Evolutionary conservation across 2,888 invertebrate genomes (phyloP).

Genomic region (Melangyna quadrimaculata): DNA sequence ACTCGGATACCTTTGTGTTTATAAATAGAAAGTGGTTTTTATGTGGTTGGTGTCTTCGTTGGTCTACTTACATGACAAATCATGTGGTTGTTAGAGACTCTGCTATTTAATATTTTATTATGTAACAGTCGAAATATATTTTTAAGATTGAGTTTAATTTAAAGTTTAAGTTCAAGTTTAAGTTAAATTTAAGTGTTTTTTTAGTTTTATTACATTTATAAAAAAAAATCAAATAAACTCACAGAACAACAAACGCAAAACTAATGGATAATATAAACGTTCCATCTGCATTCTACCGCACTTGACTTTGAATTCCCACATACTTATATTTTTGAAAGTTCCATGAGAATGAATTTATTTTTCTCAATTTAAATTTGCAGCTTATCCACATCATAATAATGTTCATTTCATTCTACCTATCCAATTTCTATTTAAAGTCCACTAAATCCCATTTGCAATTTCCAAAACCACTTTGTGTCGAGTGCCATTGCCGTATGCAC

Average conservation of each 20-base stretch:
- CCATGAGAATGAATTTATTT: conserved; percentile 4
- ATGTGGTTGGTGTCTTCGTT: too few relatives aligned
- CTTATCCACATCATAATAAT: conserved; percentile 22
- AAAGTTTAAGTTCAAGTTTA: too few relatives aligned
- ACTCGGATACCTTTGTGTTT: too few relatives aligned
- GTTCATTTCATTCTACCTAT: conserved; percentile 23
- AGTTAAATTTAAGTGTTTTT: too few relatives aligned
- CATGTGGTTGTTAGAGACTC: too few relatives aligned
- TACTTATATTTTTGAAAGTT: background rate
- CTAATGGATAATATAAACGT: background rate
- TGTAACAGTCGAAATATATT: too few relatives aligned
- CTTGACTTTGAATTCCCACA: background rate
- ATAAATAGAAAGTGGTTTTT: too few relatives aligned
- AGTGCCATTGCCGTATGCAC: conserved; percentile 30
- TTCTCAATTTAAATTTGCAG: conserved; percentile 27
- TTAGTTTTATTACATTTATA: too few relatives aligned
- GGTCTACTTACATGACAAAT: too few relatives aligned
- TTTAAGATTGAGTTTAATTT: too few relatives aligned
- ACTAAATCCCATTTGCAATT: conserved; percentile 63
- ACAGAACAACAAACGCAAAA: background rate
- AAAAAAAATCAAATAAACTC: too few relatives aligned
- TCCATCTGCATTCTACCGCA: background rate
- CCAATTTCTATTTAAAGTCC: conserved; percentile 42
- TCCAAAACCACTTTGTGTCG: conserved; percentile 49
- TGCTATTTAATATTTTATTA: too few relatives aligned